These are phyloP conservation scores for Mycetomoellerius zeteki DNA, from an alignment of 1,140 invertebrate species.

Conservation along the genomic window DNA sequence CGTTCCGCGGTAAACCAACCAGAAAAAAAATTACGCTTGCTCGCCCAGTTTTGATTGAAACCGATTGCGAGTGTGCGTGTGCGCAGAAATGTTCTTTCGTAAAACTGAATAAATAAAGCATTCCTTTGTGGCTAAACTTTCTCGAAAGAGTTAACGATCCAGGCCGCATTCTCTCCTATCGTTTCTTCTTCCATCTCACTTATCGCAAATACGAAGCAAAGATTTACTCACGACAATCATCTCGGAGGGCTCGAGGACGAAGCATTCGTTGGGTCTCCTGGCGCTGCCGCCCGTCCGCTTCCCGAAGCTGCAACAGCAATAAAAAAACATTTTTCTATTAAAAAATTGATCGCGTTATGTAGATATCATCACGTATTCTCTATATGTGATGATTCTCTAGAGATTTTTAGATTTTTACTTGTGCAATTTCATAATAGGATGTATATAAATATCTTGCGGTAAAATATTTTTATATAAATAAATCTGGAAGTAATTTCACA, in stretches of 20 bases:
- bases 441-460: background rate
- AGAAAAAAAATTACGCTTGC: constrained; percentile 58
- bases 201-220: background rate
- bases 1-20: constrained; percentile 38
- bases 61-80: background rate
- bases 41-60: constrained; percentile 35
- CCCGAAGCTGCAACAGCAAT: constrained; percentile 92
- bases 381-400: background rate
- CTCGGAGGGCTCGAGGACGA: constrained; percentile 95
- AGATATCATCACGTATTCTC: background rate
- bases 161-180: too few relatives aligned
- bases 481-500: background rate
- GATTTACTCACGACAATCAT: constrained; percentile 94
- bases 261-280: constrained; percentile 93
- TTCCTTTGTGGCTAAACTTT: background rate
- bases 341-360: background rate
- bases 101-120: constrained; percentile 32
- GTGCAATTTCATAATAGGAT: background rate
- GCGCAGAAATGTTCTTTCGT: background rate
- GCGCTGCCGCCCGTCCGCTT: constrained; percentile 92
- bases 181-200: background rate
- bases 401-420: background rate
- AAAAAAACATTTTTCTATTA: constrained; percentile 33
- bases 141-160: constrained; percentile 16
- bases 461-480: background rate